phyloP scores from a whole-genome alignment of 2,113 vertebrate species.

The Turdus rufiventris region DNA sequence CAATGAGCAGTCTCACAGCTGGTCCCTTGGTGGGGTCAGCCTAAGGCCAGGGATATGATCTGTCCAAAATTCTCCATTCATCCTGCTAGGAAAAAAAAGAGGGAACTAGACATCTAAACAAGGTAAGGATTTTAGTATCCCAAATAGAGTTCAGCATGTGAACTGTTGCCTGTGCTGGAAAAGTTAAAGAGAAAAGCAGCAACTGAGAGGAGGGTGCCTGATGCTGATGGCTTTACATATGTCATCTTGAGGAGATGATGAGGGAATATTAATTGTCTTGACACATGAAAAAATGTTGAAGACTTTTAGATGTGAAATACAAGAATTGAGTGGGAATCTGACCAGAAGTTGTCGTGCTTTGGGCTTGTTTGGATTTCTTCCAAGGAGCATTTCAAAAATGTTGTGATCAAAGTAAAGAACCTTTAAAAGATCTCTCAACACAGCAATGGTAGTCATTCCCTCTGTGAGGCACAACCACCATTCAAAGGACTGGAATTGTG shows the following conservation, averaged over 20 bases:
- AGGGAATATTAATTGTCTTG: conserved; percentile 1
- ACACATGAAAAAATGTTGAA: conserved; percentile 7
- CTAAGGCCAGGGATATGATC: conserved; percentile 31
- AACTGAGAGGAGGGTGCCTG: background rate
- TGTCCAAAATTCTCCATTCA: conserved; percentile 59
- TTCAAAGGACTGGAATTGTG: background rate
- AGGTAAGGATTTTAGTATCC: conserved; percentile 52
- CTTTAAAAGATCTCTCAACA: background rate
- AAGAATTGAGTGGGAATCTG: conserved; percentile 15
- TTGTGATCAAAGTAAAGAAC: background rate
- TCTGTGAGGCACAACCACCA: background rate
- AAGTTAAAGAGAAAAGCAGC: conserved; percentile 57
- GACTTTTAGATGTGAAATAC: conserved; percentile 13
- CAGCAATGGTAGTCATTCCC: background rate
- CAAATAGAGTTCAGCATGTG: conserved; percentile 35
- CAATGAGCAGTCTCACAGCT: conserved; percentile 7
- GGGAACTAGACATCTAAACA: conserved; percentile 33
- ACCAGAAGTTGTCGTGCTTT: background rate
- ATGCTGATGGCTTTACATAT: conserved; percentile 35
- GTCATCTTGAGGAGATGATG: conserved; percentile 18
- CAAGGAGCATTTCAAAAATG: conserved; percentile 8
- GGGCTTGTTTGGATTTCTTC: conserved; percentile 8
- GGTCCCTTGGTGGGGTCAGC: conserved; percentile 45
- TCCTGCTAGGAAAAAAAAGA: conserved; percentile 50
- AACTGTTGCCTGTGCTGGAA: conserved; percentile 20